A percentile compares a stretch with the other conserved stretches of the same genome.
These are phyloP conservation scores for Zaprionus tsacasi DNA, from an alignment of 1,140 invertebrate genomes.

Conservation along the genomic window DNA sequence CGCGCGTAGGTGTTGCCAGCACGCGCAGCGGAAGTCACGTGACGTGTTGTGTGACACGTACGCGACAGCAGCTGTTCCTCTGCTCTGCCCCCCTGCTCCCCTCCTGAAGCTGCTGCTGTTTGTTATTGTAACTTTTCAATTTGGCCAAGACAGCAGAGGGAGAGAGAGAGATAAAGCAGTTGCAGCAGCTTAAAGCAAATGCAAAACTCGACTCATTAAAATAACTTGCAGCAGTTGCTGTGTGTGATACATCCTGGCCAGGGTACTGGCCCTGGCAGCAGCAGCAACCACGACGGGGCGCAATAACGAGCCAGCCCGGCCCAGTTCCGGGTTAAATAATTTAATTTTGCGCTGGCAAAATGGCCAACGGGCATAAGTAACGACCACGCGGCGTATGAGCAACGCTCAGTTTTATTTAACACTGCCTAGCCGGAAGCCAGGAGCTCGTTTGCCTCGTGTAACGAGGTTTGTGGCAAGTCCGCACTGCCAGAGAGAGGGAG, in stretches of 20 bases:
- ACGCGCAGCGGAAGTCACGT: constrained; percentile 79
- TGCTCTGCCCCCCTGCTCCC: background rate
- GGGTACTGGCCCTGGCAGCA: constrained; percentile 29
- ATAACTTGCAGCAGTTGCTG: constrained; percentile 73
- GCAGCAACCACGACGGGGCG: constrained; percentile 29
- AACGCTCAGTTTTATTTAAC: constrained; percentile 81
- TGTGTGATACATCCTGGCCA: constrained; percentile 75
- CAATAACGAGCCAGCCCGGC: constrained; percentile 51
- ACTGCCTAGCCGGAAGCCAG: constrained; percentile 76
- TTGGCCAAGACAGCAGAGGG: constrained; percentile 46
- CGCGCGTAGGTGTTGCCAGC: constrained; percentile 68
- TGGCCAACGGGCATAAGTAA: constrained; percentile 79
- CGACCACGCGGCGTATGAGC: constrained; percentile 73
- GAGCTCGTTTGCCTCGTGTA: constrained; percentile 58
- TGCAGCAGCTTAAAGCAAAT: constrained; percentile 61
- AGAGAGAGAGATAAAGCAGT: constrained; percentile 1
- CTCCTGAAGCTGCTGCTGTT: constrained; percentile 33
- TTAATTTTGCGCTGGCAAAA: constrained; percentile 76
- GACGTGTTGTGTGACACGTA: constrained; percentile 81
- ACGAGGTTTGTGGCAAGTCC: constrained; percentile 25
- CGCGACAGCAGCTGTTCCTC: constrained; percentile 61
- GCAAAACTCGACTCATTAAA: constrained; percentile 69
- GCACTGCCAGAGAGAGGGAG: background rate
- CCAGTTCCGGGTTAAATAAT: constrained; percentile 82
- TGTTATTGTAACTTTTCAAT: constrained; percentile 70